These are phyloP conservation scores for Acanthurus leucopareius DNA, from an alignment of 2,797 vertebrate genomes.

Conservation along the genomic window DNA sequence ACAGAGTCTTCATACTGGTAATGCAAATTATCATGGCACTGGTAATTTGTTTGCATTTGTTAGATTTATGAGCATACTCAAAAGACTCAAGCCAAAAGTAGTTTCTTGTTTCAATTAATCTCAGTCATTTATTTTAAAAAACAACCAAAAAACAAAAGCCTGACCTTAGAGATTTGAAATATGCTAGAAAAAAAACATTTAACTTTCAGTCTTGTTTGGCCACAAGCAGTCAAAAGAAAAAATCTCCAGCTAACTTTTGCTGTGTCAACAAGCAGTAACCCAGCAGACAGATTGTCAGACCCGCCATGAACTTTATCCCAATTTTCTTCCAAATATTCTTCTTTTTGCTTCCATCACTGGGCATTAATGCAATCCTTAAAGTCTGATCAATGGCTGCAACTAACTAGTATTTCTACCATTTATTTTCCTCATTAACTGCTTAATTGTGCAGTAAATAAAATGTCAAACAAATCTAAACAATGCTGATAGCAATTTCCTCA, in stretches of 20 bases:
- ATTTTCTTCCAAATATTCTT: constrained; percentile 10
- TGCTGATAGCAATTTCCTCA: no score
- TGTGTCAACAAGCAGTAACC: constrained; percentile 12
- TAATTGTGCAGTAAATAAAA: no score
- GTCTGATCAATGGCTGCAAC: not conserved
- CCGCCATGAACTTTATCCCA: constrained; percentile 39
- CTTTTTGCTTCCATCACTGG: not conserved
- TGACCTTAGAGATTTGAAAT: not conserved
- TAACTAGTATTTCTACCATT: no score
- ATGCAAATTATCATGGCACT: not conserved
- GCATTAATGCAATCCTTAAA: not conserved
- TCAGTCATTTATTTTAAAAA: not conserved
- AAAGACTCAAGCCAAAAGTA: not conserved
- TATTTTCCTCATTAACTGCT: no score
- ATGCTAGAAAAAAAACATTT: not conserved
- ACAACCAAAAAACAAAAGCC: no score
- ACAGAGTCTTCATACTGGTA: not conserved
- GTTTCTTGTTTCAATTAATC: not conserved
- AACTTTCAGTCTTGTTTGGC: constrained; percentile 9
- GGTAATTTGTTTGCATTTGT: not conserved
- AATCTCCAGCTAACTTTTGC: not conserved
- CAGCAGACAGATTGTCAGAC: constrained; percentile 17
- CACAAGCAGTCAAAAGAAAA: not conserved
- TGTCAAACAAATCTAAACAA: no score
- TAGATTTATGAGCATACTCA: not conserved